Evolutionary conservation across 1,140 invertebrate genomes (phyloP), one percentile per base, ranked within the genome.

Genomic region (Hylaeus anthracinus): DNA sequence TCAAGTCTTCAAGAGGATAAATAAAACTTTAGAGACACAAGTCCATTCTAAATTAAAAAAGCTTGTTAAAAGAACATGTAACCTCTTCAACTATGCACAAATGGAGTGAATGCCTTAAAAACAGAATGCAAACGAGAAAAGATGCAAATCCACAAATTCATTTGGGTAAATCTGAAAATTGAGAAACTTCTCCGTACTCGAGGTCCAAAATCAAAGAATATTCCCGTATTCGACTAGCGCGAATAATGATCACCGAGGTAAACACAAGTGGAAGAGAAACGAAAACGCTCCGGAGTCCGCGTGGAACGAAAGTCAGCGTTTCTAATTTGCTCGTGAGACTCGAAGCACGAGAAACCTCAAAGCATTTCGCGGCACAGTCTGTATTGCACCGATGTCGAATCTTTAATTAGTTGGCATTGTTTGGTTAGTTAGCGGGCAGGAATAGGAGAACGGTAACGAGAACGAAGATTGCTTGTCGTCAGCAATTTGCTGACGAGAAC

Each of bases 391-490:
- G 72, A 75, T 88, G 86, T 86, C 88, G 84, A 88, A 90, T 88
- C 81, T 88, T 90, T 89, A 89, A 91, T 90, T 90, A 90, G 88
- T 89, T 88, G 84, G 79, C 81, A 89, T 84, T 90, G 85, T 88
- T 76, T 72, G 70, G 72, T 86, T 83, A 87, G 83, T 89, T 89
- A 81, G 86, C 76, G 71, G 83, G 56, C 65, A 66, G 85, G 73
- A 88, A 86, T 83, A 75, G 83, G 84, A 70, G 61, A 67, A 72
- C 55, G 43, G 26, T 45, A 60, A 81, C 39, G 10, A 80, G 67
- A 76, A 71, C 48, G 66, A 81, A 81, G 69, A 81, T 84, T 72
- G 65, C 26, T 69, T 67, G 67, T 81, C 79, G 56, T 81, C 79
- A 43, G 63, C 82, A 69, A 84, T 81, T 72, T 65, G 63, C 71